phyloP scores from a whole-genome alignment of 2,888 invertebrate genomes.

The Epicampocera succincta region DNA sequence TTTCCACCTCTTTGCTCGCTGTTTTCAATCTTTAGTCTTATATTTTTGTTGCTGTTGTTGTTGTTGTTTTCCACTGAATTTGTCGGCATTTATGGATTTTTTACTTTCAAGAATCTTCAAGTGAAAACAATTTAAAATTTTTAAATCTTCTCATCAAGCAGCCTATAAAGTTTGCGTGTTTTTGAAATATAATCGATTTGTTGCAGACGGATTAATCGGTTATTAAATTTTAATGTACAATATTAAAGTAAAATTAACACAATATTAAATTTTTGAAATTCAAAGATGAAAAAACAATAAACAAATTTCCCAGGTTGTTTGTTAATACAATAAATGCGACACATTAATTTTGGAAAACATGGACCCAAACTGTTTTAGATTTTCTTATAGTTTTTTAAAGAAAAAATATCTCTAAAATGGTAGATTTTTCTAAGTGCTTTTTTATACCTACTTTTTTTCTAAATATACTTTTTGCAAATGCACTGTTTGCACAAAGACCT shows the following conservation, averaged over 20 bases:
- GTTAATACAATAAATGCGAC: too few species aligned
- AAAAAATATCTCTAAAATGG: too few species aligned
- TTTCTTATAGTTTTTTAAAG: too few species aligned
- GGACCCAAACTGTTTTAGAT: too few species aligned
- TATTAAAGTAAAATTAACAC: not conserved
- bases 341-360: too few species aligned
- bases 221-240: not conserved
- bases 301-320: too few species aligned
- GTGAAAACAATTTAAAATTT: slow-evolving; percentile 66
- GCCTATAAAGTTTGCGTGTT: slow-evolving; percentile 21
- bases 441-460: too few species aligned
- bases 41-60: slow-evolving; percentile 9
- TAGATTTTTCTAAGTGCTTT: too few species aligned
- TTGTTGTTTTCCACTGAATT: slow-evolving; percentile 65
- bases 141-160: slow-evolving; percentile 60
- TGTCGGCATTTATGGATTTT: slow-evolving; percentile 64
- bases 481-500: too few species aligned
- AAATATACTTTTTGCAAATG: too few species aligned
- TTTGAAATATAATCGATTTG: slow-evolving; percentile 36
- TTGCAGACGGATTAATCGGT: slow-evolving; percentile 15
- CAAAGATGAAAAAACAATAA: too few species aligned
- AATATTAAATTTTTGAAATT: too few species aligned
- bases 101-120: slow-evolving; percentile 64
- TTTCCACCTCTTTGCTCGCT: slow-evolving; percentile 17
- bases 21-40: not conserved